Conservation (phyloP, 2,797 vertebrate species). For the Enteromius treurensis region DNA sequence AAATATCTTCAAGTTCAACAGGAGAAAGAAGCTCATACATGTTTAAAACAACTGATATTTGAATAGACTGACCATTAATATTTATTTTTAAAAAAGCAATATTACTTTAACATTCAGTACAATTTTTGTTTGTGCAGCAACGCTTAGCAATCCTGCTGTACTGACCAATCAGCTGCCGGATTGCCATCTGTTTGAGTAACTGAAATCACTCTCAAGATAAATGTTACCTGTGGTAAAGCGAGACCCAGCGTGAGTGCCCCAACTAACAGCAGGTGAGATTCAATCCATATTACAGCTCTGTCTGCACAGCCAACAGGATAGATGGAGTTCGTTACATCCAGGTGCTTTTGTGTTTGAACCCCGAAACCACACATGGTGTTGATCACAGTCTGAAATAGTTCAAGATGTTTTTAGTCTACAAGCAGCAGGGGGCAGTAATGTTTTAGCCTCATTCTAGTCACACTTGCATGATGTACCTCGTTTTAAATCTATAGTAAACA, state of each 20-base stretch:
- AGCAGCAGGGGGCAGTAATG: slow-evolving; percentile 59
- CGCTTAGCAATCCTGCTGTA: not conserved
- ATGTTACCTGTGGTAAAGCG: slow-evolving; percentile 77
- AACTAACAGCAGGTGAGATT: slow-evolving; percentile 80
- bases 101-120: not conserved
- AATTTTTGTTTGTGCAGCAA: not conserved
- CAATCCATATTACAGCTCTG: slow-evolving; percentile 76
- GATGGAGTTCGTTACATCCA: slow-evolving; percentile 73
- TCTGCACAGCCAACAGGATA: slow-evolving; percentile 79
- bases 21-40: not conserved
- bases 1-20: not conserved
- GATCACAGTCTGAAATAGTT: slow-evolving; percentile 71
- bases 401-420: not conserved
- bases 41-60: not conserved
- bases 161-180: not conserved
- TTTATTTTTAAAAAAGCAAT: not conserved
- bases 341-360: slow-evolving; percentile 71
- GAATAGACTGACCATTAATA: not conserved
- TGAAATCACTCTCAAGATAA: not conserved
- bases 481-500: slow-evolving; percentile 16
- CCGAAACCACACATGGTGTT: slow-evolving; percentile 83
- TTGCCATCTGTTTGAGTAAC: not conserved
- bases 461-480: not conserved
- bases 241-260: slow-evolving; percentile 76
- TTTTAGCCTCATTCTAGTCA: slow-evolving; percentile 8